Conservation (phyloP, 2,113 vertebrate species). For the Nerophis ophidion region DNA sequence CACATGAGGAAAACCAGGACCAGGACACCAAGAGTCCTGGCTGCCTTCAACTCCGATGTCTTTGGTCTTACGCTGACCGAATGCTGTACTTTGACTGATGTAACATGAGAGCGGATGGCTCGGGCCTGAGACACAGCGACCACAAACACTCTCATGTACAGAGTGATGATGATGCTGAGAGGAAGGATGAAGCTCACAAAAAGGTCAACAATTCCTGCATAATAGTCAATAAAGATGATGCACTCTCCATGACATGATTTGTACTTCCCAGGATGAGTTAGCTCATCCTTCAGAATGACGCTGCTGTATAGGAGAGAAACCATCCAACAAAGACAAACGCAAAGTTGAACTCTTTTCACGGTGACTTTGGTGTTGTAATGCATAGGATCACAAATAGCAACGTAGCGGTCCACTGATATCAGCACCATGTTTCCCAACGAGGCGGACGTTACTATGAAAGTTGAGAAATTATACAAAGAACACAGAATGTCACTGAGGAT, state of each 20-base stretch:
- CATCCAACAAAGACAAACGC: background rate
- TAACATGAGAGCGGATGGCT: slow-evolving; percentile 27
- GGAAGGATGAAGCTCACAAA: slow-evolving; percentile 46
- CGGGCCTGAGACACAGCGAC: slow-evolving; percentile 51
- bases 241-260: slow-evolving; percentile 49
- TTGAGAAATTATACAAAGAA: slow-evolving; percentile 25
- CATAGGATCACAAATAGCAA: background rate
- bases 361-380: background rate
- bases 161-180: slow-evolving; percentile 38
- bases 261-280: slow-evolving; percentile 17
- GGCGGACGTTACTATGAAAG: slow-evolving; percentile 40
- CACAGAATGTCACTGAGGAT: slow-evolving; percentile 54
- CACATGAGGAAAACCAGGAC: slow-evolving; percentile 44
- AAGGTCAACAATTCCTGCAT: slow-evolving; percentile 35
- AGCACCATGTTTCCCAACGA: slow-evolving; percentile 55
- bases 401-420: slow-evolving; percentile 27
- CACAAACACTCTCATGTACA: slow-evolving; percentile 48
- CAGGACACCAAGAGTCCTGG: slow-evolving; percentile 29
- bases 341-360: background rate
- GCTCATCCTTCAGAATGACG: slow-evolving; percentile 31
- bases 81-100: background rate
- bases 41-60: background rate
- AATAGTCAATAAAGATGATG: slow-evolving; percentile 32
- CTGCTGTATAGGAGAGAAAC: slow-evolving; percentile 33
- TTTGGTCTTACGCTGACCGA: background rate